Percentiles rank a stretch among this genome's conserved stretches.
These are phyloP conservation scores for Porites rus DNA, from an alignment of 92 coral and sea anemone species.

Conservation along the genomic window DNA sequence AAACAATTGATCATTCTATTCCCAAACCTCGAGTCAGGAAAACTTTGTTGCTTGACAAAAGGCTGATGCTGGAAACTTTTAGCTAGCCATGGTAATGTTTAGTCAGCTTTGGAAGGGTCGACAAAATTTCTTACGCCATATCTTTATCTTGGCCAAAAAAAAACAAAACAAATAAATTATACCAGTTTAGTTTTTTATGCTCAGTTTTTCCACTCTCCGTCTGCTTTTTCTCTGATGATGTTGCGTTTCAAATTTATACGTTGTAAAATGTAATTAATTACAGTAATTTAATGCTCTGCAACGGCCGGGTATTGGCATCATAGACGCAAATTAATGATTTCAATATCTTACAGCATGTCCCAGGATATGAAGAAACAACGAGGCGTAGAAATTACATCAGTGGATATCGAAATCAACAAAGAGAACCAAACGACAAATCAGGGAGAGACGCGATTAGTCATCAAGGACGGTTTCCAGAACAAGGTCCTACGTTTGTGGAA, in stretches of 20 bases:
- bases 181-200: too few species aligned
- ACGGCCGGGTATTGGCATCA: neutral
- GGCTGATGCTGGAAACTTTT: neutral
- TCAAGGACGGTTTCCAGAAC: neutral
- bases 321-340: neutral
- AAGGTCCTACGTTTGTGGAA: neutral
- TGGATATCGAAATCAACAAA: neutral
- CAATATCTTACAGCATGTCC: constrained; percentile 9
- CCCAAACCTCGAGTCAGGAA: too few species aligned
- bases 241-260: too few species aligned
- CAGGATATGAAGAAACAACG: neutral
- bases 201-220: too few species aligned
- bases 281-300: neutral
- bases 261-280: too few species aligned
- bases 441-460: neutral
- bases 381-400: constrained; percentile 1
- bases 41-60: neutral
- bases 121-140: neutral
- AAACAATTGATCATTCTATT: too few species aligned
- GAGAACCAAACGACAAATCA: neutral
- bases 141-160: neutral
- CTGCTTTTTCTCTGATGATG: too few species aligned
- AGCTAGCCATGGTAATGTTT: too few species aligned
- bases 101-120: neutral
- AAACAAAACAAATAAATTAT: too few species aligned